Conservation (phyloP, 2,797 vertebrate genomes). For the Sebastes minor region DNA sequence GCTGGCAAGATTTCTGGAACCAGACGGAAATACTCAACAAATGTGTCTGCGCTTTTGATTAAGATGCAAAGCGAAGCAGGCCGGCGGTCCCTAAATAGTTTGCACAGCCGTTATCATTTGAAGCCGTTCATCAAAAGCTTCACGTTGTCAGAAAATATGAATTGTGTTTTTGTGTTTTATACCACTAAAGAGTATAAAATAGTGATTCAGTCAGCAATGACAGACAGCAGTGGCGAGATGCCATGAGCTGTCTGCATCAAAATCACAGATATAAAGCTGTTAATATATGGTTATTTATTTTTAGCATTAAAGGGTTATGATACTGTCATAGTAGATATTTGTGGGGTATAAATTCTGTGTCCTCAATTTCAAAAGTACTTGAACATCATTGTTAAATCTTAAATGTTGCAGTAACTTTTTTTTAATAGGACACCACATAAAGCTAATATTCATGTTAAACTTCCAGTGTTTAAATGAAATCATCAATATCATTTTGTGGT, state of each 20-base stretch:
- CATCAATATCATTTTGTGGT: background rate
- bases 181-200: slow-evolving; percentile 21
- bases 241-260: slow-evolving; percentile 34
- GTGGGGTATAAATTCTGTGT: background rate
- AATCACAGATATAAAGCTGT: slow-evolving; percentile 14
- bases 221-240: slow-evolving; percentile 25
- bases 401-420: background rate
- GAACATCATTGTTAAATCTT: background rate
- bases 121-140: slow-evolving; percentile 46
- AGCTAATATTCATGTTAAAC: background rate
- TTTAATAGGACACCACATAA: background rate
- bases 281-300: slow-evolving; percentile 43
- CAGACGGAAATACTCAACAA: slow-evolving; percentile 38
- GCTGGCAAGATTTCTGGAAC: slow-evolving; percentile 36
- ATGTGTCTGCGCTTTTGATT: slow-evolving; percentile 48
- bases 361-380: background rate
- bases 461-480: slow-evolving; percentile 8
- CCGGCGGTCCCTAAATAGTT: slow-evolving; percentile 28
- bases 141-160: slow-evolving; percentile 28
- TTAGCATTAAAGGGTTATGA: slow-evolving; percentile 21
- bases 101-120: slow-evolving; percentile 18
- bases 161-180: slow-evolving; percentile 15
- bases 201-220: slow-evolving; percentile 34
- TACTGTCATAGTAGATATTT: slow-evolving; percentile 10
- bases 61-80: slow-evolving; percentile 33